A percentile compares a stretch with the other conserved stretches of the same genome.
Conservation (phyloP, 2,797 vertebrate genomes). For the Poecilia picta region DNA sequence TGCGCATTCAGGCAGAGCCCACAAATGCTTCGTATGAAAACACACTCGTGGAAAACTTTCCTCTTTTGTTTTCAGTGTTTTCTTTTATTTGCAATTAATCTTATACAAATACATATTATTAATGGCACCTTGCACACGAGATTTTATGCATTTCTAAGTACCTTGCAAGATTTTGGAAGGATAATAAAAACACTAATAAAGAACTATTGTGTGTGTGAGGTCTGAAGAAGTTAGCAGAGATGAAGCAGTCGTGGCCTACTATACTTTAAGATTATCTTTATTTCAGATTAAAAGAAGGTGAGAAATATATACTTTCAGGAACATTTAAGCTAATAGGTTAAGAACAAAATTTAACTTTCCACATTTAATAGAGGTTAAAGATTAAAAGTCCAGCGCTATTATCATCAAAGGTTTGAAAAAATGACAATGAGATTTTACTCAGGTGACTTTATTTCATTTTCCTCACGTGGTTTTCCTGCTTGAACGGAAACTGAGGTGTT, state of each 20-base stretch:
- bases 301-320: not conserved
- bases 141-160: conserved; percentile 5
- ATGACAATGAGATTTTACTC: not conserved
- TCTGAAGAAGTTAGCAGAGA: not conserved
- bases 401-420: conserved; percentile 12
- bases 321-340: not conserved
- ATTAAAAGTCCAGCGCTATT: not conserved
- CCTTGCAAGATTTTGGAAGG: not conserved
- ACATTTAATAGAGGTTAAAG: conserved; percentile 8
- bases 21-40: conserved; percentile 31
- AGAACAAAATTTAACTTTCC: conserved; percentile 25
- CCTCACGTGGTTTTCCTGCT: conserved; percentile 20
- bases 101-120: conserved; percentile 8
- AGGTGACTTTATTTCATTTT: conserved; percentile 16
- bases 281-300: not conserved
- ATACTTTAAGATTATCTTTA: not conserved
- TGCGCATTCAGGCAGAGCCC: conserved; percentile 67
- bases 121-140: not conserved
- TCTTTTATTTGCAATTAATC: conserved; percentile 27
- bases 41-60: conserved; percentile 11
- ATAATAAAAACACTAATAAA: not conserved
- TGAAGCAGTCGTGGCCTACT: not conserved
- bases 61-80: conserved; percentile 13
- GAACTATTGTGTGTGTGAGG: not conserved
- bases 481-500: conserved; percentile 30